Evolutionary conservation across 2,797 vertebrate genomes (phyloP), one percentile per base, ranked within the genome.

Genomic region (Falco biarmicus): DNA sequence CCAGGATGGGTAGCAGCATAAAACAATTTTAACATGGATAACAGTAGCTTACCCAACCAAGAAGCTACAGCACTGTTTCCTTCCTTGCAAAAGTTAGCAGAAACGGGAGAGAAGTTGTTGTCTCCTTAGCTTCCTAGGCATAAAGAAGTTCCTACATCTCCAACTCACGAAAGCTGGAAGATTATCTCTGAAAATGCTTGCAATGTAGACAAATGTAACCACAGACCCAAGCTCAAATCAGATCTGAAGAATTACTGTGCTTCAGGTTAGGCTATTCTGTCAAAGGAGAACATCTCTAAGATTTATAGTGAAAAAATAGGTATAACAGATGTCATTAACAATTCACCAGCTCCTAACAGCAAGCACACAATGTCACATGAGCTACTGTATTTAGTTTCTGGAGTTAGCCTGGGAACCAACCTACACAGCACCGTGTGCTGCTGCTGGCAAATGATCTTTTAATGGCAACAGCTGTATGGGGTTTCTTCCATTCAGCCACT

Each of bases 221-320:
- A 54, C 66, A 95, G 20, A 15, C 31, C 5, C 59, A 37, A 25
- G 57, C 57, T 16, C 39, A 64, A 78, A 47, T 95, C 63, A 97
- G 91, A 93, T 97, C 97, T 2, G 94, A 97, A 66, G 97, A 97
- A 91, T 88, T 95, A 71, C 81, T 97, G 84, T 98, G 92, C 85
- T 98, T 96, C 96, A 97, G 96, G 97, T 98, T 91, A 97, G 85
- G 22, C 9, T 32, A 31, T 5, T 68, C 86, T 65, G 34, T 54
- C 80, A 50, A 64, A 87, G 25, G 6, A 81, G 28, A 87, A 28
- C 9, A 57, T 63, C 73, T 85, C 37, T 73, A 84, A 79, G 66
- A 91, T 77, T 88, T 77, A 87, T 21, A 64, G 19, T 20, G 75
- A 59, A 79, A 87, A 96, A 90, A 32, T n/a, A 79, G 81, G 69